Evolutionary conservation across 2,113 vertebrate genomes (phyloP), one percentile per base, ranked within the genome.

Genomic region (Polypterus senegalus): DNA sequence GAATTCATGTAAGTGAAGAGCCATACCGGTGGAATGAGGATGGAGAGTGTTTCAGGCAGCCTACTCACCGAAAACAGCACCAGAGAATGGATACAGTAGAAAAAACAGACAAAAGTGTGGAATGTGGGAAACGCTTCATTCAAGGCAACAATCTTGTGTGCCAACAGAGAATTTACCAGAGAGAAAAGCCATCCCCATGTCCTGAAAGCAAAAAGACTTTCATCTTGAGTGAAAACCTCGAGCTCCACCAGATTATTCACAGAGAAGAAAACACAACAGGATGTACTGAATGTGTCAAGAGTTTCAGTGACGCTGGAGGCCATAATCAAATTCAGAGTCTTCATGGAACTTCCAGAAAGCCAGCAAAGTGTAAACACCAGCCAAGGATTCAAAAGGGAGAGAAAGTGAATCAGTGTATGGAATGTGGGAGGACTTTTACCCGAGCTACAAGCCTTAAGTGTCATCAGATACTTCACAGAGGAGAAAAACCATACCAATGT

Each of bases 241-340:
- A 73, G 5, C 65, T 76, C 5, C 77, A 83, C 49, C 71, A 74
- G 58, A 70, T 79, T 43, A 66, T 71, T 9, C 77, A 82, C 66
- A 74, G 72, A 1, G 80, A 74, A 43, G 77, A 83, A 73, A 80
- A 79, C 63, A 74, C 78, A 5, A 79, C 80, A 56, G 72, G 73
- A 45, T 87, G 84, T 55, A 43, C 54, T 46, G 64, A 81, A 27
- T 27, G 27, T 27, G 1, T 27, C 1, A 27, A 27, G 27, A 27
- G 27, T 27, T 27, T 27, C 27, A 27, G 27, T 27, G 27, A 27
- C 1, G 27, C 27, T 27, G 27, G 27, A 27, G 27, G 27, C 27
- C 27, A 27, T 27, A 27, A 27, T 27, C 1, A 27, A 27, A 27
- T 27, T 27, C 27, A 27, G 27, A 27, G 64, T 49, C 73, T 75